These are phyloP conservation scores for Drosophila serrata DNA, from an alignment of 1,140 invertebrate species.

Conservation along the genomic window DNA sequence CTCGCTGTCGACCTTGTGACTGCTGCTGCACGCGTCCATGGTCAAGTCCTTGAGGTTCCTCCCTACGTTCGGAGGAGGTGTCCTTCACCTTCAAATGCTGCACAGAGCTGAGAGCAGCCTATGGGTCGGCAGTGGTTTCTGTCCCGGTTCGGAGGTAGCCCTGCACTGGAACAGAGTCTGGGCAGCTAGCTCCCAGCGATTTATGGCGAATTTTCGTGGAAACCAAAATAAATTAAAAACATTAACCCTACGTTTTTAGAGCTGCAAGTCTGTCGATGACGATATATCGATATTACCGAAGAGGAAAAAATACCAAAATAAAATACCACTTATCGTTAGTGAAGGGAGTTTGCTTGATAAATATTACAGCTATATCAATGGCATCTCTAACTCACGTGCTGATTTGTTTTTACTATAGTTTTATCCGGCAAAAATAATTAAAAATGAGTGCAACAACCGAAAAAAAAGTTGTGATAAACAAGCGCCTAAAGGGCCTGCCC, in stretches of 20 bases:
- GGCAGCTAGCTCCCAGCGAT: not conserved
- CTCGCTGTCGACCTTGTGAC: slow-evolving; percentile 45
- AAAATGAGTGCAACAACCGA: slow-evolving; percentile 40
- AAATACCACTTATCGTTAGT: not conserved
- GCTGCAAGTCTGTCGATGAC: not conserved
- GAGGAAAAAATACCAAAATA: not conserved
- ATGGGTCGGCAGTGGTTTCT: not conserved
- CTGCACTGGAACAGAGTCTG: slow-evolving; percentile 2
- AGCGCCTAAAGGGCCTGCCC: slow-evolving; percentile 34
- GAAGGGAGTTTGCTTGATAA: not conserved
- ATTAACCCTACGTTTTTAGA: slow-evolving; percentile 14
- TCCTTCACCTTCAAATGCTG: slow-evolving; percentile 36
- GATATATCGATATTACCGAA: not conserved
- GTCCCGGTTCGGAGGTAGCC: not conserved
- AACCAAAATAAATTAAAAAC: slow-evolving; percentile 43
- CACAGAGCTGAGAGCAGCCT: slow-evolving; percentile 23
- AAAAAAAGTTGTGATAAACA: slow-evolving; percentile 73
- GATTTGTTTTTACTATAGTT: not conserved
- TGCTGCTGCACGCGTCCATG: slow-evolving; percentile 65
- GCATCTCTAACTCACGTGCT: slow-evolving; percentile 6
- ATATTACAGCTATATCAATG: not conserved
- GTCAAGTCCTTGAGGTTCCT: slow-evolving; percentile 32
- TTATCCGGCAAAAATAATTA: not conserved
- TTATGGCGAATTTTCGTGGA: slow-evolving; percentile 6
- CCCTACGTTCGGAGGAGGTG: slow-evolving; percentile 5